Conservation (phyloP, 53 echinoderm and acorn worm species). For the Arbacia lixula region DNA sequence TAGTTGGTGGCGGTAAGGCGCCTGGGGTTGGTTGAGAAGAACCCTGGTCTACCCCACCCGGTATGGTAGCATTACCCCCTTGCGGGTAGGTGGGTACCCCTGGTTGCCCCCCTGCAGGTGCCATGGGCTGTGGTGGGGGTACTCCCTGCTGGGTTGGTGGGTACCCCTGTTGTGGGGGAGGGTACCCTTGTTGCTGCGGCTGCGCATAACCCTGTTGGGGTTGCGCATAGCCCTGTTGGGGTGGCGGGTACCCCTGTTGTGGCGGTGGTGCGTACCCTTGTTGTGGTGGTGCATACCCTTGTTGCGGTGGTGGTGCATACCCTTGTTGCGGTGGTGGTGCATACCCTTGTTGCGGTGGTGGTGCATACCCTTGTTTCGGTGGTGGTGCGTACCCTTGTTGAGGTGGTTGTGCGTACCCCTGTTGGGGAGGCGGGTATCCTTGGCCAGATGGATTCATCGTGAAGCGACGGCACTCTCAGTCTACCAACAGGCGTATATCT, state of each 20-base stretch:
- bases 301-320: constrained; percentile 17
- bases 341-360: no score
- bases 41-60: constrained; percentile 36
- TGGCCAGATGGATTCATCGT: neutral
- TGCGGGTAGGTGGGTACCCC: neutral
- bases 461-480: neutral
- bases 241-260: constrained; percentile 4
- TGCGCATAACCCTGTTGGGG: constrained; percentile 18
- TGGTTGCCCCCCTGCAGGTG: neutral
- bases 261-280: neutral
- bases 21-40: constrained; percentile 1
- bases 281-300: constrained; percentile 25
- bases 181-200: constrained; percentile 20
- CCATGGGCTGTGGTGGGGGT: constrained; percentile 10
- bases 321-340: no score
- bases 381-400: no score
- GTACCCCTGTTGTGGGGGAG: constrained; percentile 5
- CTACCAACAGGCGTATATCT: no score
- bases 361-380: no score
- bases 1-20: neutral
- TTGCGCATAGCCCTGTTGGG: constrained; percentile 31
- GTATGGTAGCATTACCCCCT: constrained; percentile 12
- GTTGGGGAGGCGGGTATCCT: constrained; percentile 9
- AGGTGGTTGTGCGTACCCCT: neutral
- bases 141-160: constrained; percentile 1